A percentile compares a stretch with the other conserved stretches of the same genome.
Evolutionary conservation across 2,797 vertebrate species (phyloP).

Genomic region (Pelobates cultripes): DNA sequence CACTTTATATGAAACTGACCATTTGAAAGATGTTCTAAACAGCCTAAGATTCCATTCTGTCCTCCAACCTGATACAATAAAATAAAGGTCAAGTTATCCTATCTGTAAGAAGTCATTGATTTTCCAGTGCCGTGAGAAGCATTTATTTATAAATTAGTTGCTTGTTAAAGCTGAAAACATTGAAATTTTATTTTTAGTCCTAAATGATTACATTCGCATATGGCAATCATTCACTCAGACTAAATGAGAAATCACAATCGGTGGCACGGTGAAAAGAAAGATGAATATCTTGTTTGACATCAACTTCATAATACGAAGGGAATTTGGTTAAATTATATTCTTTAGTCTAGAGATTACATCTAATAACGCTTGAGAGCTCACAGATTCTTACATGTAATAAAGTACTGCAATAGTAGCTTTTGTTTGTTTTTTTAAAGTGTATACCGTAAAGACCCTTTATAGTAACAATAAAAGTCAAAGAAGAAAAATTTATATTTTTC

Average conservation of each 20-base stretch:
- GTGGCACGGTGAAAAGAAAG: background rate
- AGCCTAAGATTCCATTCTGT: no score
- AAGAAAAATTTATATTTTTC: constrained; percentile 26
- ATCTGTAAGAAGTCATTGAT: no score
- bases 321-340: constrained; percentile 22
- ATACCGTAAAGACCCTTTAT: constrained; percentile 11
- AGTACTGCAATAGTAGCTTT: constrained; percentile 18
- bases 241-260: constrained; percentile 1
- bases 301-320: constrained; percentile 23
- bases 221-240: background rate
- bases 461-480: constrained; percentile 36
- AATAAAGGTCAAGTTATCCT: no score
- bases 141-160: no score
- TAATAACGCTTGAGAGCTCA: constrained; percentile 13
- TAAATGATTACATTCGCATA: no score
- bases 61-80: no score
- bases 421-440: constrained; percentile 36
- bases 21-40: no score
- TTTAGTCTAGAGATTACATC: constrained; percentile 24
- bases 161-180: no score
- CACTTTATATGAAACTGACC: no score
- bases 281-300: constrained; percentile 36
- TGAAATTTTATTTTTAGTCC: no score
- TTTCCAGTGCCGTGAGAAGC: no score
- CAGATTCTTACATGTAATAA: constrained; percentile 10